Percentiles rank a stretch among this genome's conserved stretches.
Evolutionary conservation across 2,888 invertebrate species (phyloP).

Genomic region (Andrena dorsata): DNA sequence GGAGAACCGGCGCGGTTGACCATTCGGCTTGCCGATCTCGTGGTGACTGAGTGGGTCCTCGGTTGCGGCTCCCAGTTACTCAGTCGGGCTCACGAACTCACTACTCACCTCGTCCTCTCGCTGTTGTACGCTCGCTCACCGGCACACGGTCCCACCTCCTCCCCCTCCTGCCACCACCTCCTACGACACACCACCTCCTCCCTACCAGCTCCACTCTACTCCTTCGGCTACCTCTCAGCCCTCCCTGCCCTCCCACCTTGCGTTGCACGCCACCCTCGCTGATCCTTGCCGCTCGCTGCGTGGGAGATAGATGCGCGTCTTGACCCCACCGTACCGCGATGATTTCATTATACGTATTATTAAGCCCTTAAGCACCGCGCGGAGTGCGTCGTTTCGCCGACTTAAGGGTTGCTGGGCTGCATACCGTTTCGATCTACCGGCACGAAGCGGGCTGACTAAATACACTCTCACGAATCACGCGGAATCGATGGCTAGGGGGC

Average conservation of each 20-base stretch:
- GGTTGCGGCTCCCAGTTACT: slow-evolving; percentile 81
- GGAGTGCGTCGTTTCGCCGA: background rate
- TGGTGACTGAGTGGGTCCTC: slow-evolving; percentile 84
- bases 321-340: slow-evolving; percentile 75
- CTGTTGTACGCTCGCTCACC: slow-evolving; percentile 72
- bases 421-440: background rate
- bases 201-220: slow-evolving; percentile 61
- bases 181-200: slow-evolving; percentile 62
- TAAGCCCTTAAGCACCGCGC: slow-evolving; percentile 58
- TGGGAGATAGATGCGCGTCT: slow-evolving; percentile 51
- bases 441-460: background rate
- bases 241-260: slow-evolving; percentile 62
- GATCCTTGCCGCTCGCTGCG: slow-evolving; percentile 46
- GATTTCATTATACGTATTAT: slow-evolving; percentile 80
- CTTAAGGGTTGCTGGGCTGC: background rate
- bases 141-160: slow-evolving; percentile 66
- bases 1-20: slow-evolving; percentile 80
- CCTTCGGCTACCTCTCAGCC: slow-evolving; percentile 71
- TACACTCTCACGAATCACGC: background rate
- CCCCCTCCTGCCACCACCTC: slow-evolving; percentile 62
- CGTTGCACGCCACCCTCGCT: slow-evolving; percentile 64
- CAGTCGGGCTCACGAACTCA: slow-evolving; percentile 79
- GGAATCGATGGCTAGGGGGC: background rate
- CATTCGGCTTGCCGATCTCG: slow-evolving; percentile 85
- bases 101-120: slow-evolving; percentile 78